Evolutionary conservation across 2,797 vertebrate species (phyloP).

Genomic region (Poecilia gillii): DNA sequence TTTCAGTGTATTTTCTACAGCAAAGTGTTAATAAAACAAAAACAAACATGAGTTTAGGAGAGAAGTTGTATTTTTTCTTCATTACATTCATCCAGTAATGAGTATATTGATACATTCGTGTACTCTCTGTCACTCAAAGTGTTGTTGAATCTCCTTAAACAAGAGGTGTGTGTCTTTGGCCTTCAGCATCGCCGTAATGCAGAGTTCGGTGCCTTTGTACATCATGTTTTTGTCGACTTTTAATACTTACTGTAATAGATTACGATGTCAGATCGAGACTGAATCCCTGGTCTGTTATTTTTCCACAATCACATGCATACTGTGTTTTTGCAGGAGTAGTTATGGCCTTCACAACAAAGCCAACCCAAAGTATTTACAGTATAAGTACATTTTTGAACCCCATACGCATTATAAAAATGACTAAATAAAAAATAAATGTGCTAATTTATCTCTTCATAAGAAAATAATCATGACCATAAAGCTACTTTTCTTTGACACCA

Average conservation of each 20-base stretch:
- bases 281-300: slow-evolving; percentile 59
- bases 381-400: slow-evolving; percentile 66
- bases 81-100: slow-evolving; percentile 77
- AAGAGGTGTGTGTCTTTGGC: slow-evolving; percentile 76
- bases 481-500: slow-evolving; percentile 74
- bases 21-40: slow-evolving; percentile 54
- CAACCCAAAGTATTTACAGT: slow-evolving; percentile 77
- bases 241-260: slow-evolving; percentile 66
- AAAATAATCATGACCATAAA: slow-evolving; percentile 81
- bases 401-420: slow-evolving; percentile 80
- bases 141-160: slow-evolving; percentile 58
- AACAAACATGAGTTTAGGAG: slow-evolving; percentile 45
- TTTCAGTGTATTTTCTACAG: slow-evolving; percentile 3
- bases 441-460: slow-evolving; percentile 80
- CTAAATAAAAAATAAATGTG: slow-evolving; percentile 82
- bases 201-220: slow-evolving; percentile 63
- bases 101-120: slow-evolving; percentile 72
- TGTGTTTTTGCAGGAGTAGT: slow-evolving; percentile 64
- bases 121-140: slow-evolving; percentile 54
- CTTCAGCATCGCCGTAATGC: slow-evolving; percentile 70
- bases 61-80: slow-evolving; percentile 66
- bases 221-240: slow-evolving; percentile 54
- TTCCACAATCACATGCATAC: slow-evolving; percentile 73
- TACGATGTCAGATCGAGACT: slow-evolving; percentile 66
- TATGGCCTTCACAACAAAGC: slow-evolving; percentile 70